phyloP scores from a whole-genome alignment of 1,140 invertebrate species.

The Conus betulinus region DNA sequence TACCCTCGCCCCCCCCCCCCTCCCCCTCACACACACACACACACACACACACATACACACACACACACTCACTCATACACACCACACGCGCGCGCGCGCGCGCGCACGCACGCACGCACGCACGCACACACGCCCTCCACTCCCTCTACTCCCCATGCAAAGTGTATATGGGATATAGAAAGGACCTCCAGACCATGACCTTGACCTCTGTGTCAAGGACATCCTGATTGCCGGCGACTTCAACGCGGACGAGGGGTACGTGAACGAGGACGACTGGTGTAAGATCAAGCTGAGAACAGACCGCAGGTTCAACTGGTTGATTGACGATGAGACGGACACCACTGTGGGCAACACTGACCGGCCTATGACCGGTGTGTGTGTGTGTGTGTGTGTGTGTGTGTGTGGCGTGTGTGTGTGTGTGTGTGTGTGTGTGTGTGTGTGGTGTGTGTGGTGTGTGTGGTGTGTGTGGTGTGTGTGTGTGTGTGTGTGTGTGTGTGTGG shows the following conservation, averaged over 20 bases:
- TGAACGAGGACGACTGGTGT: conserved; percentile 59
- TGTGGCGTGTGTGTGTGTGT: background rate
- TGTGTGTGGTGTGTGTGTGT: too few species aligned
- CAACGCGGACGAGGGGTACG: conserved; percentile 74
- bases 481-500: background rate
- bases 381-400: too few species aligned
- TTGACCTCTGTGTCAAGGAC: conserved; percentile 58
- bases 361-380: conserved; percentile 72
- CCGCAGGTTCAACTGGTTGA: conserved; percentile 70
- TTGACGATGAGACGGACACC: conserved; percentile 72
- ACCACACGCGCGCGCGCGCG: too few species aligned
- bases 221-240: conserved; percentile 74
- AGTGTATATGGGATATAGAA: background rate
- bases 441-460: too few species aligned
- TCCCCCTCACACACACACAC: too few species aligned
- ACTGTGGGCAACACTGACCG: conserved; percentile 69
- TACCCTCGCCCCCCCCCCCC: too few species aligned
- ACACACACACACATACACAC: too few species aligned
- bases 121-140: too few species aligned
- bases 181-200: background rate
- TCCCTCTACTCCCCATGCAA: too few species aligned
- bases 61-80: too few species aligned
- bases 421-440: background rate
- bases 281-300: conserved; percentile 65
- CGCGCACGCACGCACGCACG: too few species aligned